Conservation (phyloP, 2,888 invertebrate genomes). For the Autographa gamma region DNA sequence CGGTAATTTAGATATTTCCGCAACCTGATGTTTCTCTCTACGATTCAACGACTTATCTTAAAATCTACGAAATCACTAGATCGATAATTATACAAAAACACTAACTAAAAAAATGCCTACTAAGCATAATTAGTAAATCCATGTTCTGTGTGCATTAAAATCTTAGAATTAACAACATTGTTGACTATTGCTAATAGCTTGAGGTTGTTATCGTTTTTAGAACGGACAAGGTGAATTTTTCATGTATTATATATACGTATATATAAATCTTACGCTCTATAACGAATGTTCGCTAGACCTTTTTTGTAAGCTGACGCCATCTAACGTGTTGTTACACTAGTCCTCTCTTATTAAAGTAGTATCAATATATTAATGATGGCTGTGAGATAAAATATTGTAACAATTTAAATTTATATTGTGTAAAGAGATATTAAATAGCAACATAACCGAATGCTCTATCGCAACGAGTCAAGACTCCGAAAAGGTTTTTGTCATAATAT, state of each 20-base stretch:
- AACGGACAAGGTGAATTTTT: conserved; percentile 86
- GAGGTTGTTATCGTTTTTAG: conserved; percentile 89
- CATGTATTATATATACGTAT: conserved; percentile 79
- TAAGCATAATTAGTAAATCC: conserved; percentile 79
- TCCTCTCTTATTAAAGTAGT: conserved; percentile 88
- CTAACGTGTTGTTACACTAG: conserved; percentile 86
- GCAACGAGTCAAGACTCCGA: conserved; percentile 71
- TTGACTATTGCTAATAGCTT: conserved; percentile 89
- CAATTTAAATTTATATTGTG: conserved; percentile 88
- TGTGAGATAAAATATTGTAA: conserved; percentile 88
- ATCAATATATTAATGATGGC: conserved; percentile 89
- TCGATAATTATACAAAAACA: conserved; percentile 58
- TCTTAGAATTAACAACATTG: conserved; percentile 88
- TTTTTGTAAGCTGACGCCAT: conserved; percentile 87
- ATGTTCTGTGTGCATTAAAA: conserved; percentile 86
- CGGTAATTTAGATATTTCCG: conserved; percentile 48
- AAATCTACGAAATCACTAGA: conserved; percentile 58
- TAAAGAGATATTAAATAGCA: conserved; percentile 80
- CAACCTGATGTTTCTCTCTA: conserved; percentile 54
- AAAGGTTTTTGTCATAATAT: conserved; percentile 52
- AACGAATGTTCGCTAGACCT: conserved; percentile 86
- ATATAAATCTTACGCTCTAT: conserved; percentile 76
- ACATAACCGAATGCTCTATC: conserved; percentile 74
- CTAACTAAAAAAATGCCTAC: conserved; percentile 66
- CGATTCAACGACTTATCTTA: conserved; percentile 55